Percentiles rank a stretch among this genome's conserved stretches.
Evolutionary conservation across 2,888 invertebrate genomes (phyloP).

Genomic region (Argyra leucocephala): DNA sequence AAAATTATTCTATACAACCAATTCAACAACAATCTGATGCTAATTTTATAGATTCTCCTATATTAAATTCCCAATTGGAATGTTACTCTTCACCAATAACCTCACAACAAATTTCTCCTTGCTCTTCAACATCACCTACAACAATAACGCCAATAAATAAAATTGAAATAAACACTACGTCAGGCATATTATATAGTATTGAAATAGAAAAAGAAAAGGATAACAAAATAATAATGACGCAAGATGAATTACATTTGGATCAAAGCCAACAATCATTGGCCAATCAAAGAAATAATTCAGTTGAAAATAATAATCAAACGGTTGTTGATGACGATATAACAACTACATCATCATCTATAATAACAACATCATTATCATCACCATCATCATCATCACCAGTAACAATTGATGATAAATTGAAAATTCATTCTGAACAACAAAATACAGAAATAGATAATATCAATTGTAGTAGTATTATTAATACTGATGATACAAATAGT

Average conservation of each 20-base stretch:
- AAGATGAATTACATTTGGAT: constrained; percentile 5
- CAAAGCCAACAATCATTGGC: not conserved
- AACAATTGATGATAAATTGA: constrained; percentile 22
- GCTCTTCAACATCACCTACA: not conserved
- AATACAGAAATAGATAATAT: constrained; percentile 4
- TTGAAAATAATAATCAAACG: not conserved
- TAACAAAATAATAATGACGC: not conserved
- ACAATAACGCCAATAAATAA: not conserved
- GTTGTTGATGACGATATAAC: not conserved
- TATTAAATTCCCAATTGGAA: not conserved
- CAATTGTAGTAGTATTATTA: not conserved
- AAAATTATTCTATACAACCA: not conserved
- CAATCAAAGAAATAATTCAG: not conserved
- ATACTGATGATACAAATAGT: not conserved
- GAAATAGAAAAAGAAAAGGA: not conserved
- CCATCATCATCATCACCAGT: constrained; percentile 13
- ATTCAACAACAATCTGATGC: not conserved
- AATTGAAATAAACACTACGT: not conserved
- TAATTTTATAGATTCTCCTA: not conserved
- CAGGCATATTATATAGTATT: not conserved
- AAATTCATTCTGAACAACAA: constrained; percentile 16
- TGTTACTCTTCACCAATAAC: not conserved
- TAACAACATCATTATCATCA: not conserved
- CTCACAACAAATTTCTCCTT: not conserved
- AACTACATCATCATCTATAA: not conserved